Evolutionary conservation across 2,888 invertebrate genomes (phyloP).

Genomic region (Atherix ibis): DNA sequence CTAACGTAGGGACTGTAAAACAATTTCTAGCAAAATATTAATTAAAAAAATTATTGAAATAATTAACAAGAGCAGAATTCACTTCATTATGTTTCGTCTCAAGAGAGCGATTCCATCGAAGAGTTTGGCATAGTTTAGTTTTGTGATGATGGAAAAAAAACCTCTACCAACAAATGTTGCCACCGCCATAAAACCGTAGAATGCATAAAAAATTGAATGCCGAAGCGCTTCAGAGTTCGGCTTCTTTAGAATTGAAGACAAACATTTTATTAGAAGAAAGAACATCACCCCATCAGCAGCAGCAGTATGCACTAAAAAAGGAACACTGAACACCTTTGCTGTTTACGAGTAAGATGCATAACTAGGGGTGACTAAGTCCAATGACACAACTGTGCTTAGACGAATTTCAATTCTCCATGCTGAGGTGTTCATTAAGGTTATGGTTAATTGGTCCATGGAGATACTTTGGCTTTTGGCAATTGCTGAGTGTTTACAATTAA

Average conservation of each 20-base stretch:
- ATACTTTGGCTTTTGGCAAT: conserved; percentile 11
- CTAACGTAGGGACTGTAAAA: neutral
- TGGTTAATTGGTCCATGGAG: conserved; percentile 16
- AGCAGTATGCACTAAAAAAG: neutral
- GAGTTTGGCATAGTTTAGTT: too few species aligned
- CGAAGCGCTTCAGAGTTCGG: neutral
- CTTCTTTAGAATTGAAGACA: too few species aligned
- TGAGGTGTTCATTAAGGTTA: conserved; percentile 17
- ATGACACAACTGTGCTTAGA: too few species aligned
- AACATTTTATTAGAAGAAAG: too few species aligned
- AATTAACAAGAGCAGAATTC: conserved; percentile 14
- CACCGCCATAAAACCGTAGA: too few species aligned
- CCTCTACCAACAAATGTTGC: too few species aligned
- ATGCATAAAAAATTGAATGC: too few species aligned
- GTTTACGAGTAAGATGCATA: neutral
- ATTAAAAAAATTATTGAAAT: conserved; percentile 19
- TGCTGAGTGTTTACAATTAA: conserved; percentile 10
- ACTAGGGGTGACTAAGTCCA: too few species aligned
- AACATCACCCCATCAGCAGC: neutral
- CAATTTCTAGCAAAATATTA: conserved; percentile 14
- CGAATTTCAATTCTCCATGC: too few species aligned
- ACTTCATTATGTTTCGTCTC: conserved; percentile 6
- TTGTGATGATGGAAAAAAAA: too few species aligned
- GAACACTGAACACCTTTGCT: neutral
- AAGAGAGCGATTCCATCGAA: neutral